Base-by-base conservation (phyloP, 2,888 invertebrate species). In the Lomographa bimaculata region DNA sequence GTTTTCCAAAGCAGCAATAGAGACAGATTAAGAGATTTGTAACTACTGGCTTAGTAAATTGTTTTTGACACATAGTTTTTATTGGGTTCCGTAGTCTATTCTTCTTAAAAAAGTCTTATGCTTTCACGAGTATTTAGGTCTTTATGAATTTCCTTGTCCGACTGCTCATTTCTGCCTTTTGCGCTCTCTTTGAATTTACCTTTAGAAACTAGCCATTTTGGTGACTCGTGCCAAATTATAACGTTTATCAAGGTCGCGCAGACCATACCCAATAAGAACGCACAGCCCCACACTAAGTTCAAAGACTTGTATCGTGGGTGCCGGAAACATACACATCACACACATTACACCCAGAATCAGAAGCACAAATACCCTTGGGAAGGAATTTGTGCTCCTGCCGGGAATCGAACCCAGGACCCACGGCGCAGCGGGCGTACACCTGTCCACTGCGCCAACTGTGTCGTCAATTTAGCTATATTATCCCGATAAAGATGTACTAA, bases 141-240 rank as follows among this genome's bases (percentile, higher is more conserved):
- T 1, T 29, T 40, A 5, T 63, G 40, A 1, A 74, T 38, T 43
- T 72, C 67, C 8, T 52, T 59, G 7, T 66, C 53, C 0, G 70
- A 50, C 9, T 51, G 44, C 8, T 50, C 50, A 20, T 46, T 42
- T 0, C 18, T 29, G 0, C 74, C 75, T 37, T 26, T 32, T 9
- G 54, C 53, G 27, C 71, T 65, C 33, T 70, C 64, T 2, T 62
- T 50, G 29, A 58, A 65, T 6, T 52, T 51, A 2, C 61, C 60
- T 36, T 50, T 65, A 8, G 55, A 62, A 0, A 70, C 73, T 5
- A 75, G 35, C 74, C 74, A 76, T 9, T 57, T 41, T 2, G 68
- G 68, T 1, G 67, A 66, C 18, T 70, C 66, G 0, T 67, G 61
- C 54, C 60, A 57, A n/a, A 59, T 32, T 4, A 46, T 7, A 1